phyloP scores from a whole-genome alignment of 2,797 vertebrate species.

The Microctenopoma steveboyesi region DNA sequence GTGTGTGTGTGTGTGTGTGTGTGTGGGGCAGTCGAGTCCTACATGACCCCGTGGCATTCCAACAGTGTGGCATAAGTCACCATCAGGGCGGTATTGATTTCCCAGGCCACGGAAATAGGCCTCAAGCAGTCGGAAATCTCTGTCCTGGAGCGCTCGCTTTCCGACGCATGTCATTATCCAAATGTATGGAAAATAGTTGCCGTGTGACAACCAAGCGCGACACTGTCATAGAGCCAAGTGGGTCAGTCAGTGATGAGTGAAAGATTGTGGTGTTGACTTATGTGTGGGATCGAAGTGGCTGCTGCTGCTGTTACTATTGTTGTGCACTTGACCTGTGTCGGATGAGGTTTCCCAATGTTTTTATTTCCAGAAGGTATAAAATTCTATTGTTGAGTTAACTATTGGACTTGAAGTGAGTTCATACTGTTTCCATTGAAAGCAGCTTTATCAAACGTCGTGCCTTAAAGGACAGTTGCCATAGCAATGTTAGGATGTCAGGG shows the following conservation, averaged over 20 bases:
- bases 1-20: constrained; percentile 32
- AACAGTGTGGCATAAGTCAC: constrained; percentile 46
- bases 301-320: constrained; percentile 57
- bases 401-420: constrained; percentile 6
- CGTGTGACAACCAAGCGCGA: constrained; percentile 47
- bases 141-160: constrained; percentile 39
- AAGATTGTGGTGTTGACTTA: constrained; percentile 58
- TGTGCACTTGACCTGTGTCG: constrained; percentile 20
- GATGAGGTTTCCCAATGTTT: constrained; percentile 35
- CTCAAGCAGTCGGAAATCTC: constrained; percentile 64
- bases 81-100: constrained; percentile 63
- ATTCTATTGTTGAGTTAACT: constrained; percentile 20
- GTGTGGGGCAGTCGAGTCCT: constrained; percentile 42
- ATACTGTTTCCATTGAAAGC: constrained; percentile 30
- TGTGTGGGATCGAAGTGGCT: constrained; percentile 29
- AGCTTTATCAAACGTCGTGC: neutral
- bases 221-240: constrained; percentile 59
- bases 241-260: constrained; percentile 63
- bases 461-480: neutral
- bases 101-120: constrained; percentile 63
- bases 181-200: constrained; percentile 75
- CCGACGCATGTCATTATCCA: constrained; percentile 43
- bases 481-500: constrained; percentile 2
- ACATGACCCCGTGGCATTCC: constrained; percentile 66
- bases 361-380: constrained; percentile 50